These are phyloP conservation scores for Terebella lapidaria DNA, from an alignment of 2,888 invertebrate species.

Conservation along the genomic window DNA sequence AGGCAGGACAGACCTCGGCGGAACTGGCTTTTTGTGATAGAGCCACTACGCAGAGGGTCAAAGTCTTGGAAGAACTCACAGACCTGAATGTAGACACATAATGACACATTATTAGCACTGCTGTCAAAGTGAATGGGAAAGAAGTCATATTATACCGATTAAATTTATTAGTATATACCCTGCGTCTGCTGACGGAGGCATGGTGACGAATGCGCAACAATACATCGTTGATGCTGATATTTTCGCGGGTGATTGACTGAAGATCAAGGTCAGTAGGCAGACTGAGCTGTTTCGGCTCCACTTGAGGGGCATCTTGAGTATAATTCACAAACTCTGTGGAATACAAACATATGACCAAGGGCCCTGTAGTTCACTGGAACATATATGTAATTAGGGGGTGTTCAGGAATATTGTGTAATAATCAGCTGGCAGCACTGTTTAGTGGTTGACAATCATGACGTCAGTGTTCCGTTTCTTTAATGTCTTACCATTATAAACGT, in stretches of 20 bases:
- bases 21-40: constrained; percentile 49
- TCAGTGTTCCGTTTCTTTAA: too few species aligned
- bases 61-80: constrained; percentile 51
- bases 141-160: too few species aligned
- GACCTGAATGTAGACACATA: constrained; percentile 29
- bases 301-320: constrained; percentile 17
- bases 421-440: too few species aligned
- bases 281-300: constrained; percentile 8
- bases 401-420: too few species aligned
- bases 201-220: constrained; percentile 50
- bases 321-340: constrained; percentile 27
- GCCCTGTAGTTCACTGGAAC: too few species aligned
- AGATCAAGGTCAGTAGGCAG: neutral
- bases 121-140: too few species aligned
- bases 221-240: constrained; percentile 40
- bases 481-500: too few species aligned
- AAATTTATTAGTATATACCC: constrained; percentile 26
- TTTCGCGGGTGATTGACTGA: neutral
- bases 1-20: constrained; percentile 42
- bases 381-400: too few species aligned
- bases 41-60: constrained; percentile 48
- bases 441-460: too few species aligned
- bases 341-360: too few species aligned
- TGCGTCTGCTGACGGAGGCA: constrained; percentile 45
- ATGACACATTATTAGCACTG: too few species aligned